A percentile compares a stretch with the other conserved stretches of the same genome.
phyloP scores from a whole-genome alignment of 1,140 invertebrate species.

The Periplaneta americana region DNA sequence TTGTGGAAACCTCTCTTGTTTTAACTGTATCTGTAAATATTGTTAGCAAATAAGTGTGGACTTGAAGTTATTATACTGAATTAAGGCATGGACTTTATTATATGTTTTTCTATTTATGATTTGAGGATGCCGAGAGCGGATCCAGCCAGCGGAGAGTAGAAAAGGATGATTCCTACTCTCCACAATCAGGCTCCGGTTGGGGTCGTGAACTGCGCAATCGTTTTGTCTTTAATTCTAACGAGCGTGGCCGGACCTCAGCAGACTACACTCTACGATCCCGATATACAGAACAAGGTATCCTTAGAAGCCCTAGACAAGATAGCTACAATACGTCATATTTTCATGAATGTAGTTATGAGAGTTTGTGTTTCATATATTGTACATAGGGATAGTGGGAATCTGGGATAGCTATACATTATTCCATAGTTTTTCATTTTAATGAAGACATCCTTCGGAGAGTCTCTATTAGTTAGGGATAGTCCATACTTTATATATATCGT shows the following conservation, averaged over 20 bases:
- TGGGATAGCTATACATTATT: no score
- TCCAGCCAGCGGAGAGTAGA: not conserved
- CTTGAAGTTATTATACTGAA: not conserved
- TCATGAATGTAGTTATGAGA: no score
- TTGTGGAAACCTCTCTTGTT: not conserved
- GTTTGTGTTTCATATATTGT: no score
- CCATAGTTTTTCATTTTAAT: no score
- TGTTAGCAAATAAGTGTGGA: not conserved
- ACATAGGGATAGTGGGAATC: no score
- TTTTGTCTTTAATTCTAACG: constrained; percentile 26
- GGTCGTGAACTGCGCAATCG: constrained; percentile 27
- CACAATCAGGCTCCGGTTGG: constrained; percentile 10
- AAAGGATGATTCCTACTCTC: constrained; percentile 7
- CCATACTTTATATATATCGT: no score
- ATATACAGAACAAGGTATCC: constrained; percentile 13
- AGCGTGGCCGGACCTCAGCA: not conserved
- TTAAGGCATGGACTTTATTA: not conserved
- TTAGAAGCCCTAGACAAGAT: no score
- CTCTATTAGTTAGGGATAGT: no score
- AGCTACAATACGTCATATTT: no score
- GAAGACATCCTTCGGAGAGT: no score
- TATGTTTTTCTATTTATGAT: not conserved
- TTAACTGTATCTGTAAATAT: not conserved
- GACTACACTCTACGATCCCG: constrained; percentile 2
- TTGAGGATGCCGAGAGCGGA: constrained; percentile 6